Evolutionary conservation across 2,113 vertebrate species (phyloP).

Genomic region (Merops nubicus): DNA sequence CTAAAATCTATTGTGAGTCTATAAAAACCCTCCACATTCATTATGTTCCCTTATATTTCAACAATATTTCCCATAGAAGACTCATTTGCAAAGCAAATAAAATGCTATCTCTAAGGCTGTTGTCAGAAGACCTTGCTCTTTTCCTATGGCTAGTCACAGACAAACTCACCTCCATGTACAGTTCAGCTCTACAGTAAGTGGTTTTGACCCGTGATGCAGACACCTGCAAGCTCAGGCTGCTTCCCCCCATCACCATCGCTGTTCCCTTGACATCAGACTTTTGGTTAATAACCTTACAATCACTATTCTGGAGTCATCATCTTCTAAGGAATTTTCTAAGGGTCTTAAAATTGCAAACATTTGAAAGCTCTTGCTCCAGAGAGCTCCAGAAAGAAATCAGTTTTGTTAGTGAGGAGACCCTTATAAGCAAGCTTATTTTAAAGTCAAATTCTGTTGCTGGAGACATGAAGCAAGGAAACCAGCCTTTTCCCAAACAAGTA

Average conservation of each 20-base stretch:
- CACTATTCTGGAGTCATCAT: background rate
- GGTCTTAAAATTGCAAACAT: background rate
- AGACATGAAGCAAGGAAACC: background rate
- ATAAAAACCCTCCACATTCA: background rate
- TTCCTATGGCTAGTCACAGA: background rate
- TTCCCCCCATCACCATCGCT: background rate
- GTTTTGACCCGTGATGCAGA: background rate
- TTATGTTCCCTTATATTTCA: background rate
- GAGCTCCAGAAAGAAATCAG: background rate
- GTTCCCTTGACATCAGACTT: background rate
- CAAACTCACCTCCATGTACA: rapidly evolving
- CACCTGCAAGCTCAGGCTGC: background rate
- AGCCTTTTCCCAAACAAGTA: background rate
- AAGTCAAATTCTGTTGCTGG: background rate
- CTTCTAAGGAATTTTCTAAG: background rate
- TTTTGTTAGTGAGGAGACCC: background rate
- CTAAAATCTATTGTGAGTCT: background rate
- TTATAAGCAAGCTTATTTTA: background rate
- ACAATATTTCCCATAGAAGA: background rate
- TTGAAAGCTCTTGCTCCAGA: background rate
- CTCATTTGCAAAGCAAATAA: background rate
- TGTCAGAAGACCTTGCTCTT: background rate
- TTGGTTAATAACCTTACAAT: background rate
- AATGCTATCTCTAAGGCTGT: background rate
- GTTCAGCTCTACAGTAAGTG: background rate